Evolutionary conservation across 2,797 vertebrate genomes (phyloP).

Genomic region (Holocentrus rufus): DNA sequence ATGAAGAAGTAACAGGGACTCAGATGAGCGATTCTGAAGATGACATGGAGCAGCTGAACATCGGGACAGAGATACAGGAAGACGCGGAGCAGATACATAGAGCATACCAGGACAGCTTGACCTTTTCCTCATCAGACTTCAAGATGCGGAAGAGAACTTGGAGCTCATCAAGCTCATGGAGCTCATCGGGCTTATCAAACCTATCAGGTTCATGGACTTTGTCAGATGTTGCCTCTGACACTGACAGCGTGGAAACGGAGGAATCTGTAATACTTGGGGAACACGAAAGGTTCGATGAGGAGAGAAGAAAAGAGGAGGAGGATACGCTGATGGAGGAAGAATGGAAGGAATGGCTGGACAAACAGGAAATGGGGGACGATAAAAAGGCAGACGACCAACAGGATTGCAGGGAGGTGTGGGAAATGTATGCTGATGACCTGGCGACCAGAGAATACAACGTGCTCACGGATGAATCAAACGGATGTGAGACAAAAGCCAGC

Average conservation of each 20-base stretch:
- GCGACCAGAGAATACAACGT: background rate
- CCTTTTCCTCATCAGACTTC: background rate
- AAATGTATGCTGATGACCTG: background rate
- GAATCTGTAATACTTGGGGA: background rate
- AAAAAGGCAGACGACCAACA: background rate
- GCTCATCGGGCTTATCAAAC: too few species aligned
- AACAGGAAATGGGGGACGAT: background rate
- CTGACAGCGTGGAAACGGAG: background rate
- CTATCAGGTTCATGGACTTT: background rate
- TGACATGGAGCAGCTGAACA: background rate
- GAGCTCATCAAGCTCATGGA: background rate
- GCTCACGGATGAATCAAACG: background rate
- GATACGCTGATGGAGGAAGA: background rate
- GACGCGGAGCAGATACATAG: background rate
- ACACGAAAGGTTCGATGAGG: background rate
- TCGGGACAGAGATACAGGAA: background rate
- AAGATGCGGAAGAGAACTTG: background rate
- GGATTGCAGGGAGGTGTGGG: background rate
- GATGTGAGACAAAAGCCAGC: background rate
- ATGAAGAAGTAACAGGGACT: background rate
- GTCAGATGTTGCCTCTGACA: background rate
- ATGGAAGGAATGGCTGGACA: background rate
- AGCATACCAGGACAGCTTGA: background rate
- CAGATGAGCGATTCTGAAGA: background rate
- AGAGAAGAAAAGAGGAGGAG: background rate